Base-by-base conservation (phyloP, 2,888 invertebrate species). In the Eristalis pertinax region DNA sequence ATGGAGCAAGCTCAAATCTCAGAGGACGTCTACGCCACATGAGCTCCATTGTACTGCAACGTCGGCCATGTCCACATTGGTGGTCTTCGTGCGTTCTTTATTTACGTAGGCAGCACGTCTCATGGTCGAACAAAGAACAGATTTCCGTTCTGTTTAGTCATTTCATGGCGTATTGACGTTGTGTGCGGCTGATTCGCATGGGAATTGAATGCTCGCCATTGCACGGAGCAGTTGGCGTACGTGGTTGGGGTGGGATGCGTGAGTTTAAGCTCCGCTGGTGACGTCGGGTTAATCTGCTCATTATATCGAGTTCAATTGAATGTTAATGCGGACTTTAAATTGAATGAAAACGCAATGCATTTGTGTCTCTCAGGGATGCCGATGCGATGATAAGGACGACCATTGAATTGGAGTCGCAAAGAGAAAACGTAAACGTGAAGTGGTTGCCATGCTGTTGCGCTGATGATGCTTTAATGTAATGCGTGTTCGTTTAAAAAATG, bases 241-340 rank as follows among this genome's bases (percentile, higher is more conserved):
- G 11, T 26, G 13, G 64, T 19, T 19, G 19, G 43, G 64, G 43
- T 56, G 50, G 19, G 50, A 19, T 50, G 50, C 58, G 32, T 32
- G 50, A 70, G 70, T 75, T 75, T 64, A 75, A 82, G 62, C 65
- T 26, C 8, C 60, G 1, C 70, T 43, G 35, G 22, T 64, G 75
- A 76, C 67, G 73, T 80, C 73, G 65, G 26, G 62, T 70, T 70
- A 77, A 65, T 76, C 13, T 69, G 22, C 35, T 50, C 13, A 68
- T 80, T 73, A 50, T 65, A 76, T 67, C 62, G 74, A 15, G 74
- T 82, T 82, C 70, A 76, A 82, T 72, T 82, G 82, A 82, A 82
- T 82, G 60, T 70, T 82, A 76, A 76, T 82, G 35, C 62, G 70
- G 4, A 43, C 19, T 70, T 60, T 35, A 64, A 76, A 82, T 82